These are phyloP conservation scores for Epinephelus lanceolatus DNA, from an alignment of 2,113 vertebrate genomes.

Conservation along the genomic window DNA sequence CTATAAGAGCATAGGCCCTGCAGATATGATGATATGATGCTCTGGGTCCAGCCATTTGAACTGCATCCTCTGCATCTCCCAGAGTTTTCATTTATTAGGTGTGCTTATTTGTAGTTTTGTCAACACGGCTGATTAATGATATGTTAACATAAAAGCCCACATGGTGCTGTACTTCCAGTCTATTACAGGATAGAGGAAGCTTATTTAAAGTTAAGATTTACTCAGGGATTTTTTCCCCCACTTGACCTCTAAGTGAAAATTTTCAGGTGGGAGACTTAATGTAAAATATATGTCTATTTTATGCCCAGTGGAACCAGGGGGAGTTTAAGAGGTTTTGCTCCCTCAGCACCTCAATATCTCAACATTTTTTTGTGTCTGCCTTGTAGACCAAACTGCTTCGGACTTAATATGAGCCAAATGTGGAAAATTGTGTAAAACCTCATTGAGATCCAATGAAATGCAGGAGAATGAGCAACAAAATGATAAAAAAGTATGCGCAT, in stretches of 20 bases:
- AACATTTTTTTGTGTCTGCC: conserved; percentile 14
- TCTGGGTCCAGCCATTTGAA: not conserved
- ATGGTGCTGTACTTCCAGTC: not conserved
- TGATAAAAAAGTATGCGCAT: not conserved
- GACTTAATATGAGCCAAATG: conserved; percentile 28
- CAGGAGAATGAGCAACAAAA: conserved; percentile 26
- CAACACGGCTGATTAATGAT: not conserved
- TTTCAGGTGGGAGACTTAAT: conserved; percentile 23
- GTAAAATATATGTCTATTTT: conserved; percentile 18
- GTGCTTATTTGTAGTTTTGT: conserved; percentile 10
- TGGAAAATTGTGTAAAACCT: conserved; percentile 32
- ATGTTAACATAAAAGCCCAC: not conserved
- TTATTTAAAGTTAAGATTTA: not conserved
- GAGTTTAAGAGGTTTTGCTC: conserved; percentile 40
- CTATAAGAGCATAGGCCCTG: not conserved
- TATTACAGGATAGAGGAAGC: not conserved
- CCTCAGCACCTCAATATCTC: conserved; percentile 37
- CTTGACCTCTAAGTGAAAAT: conserved; percentile 18
- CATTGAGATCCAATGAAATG: conserved; percentile 4
- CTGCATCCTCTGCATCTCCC: not conserved
- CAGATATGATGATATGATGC: conserved; percentile 1
- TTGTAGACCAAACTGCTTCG: conserved; percentile 25
- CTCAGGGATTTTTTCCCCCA: not conserved
- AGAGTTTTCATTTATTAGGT: not conserved
- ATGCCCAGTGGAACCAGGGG: conserved; percentile 8